A percentile compares a stretch with the other conserved stretches of the same genome.
Evolutionary conservation across 2,888 invertebrate genomes (phyloP).

Genomic region (Drosophila cognata): DNA sequence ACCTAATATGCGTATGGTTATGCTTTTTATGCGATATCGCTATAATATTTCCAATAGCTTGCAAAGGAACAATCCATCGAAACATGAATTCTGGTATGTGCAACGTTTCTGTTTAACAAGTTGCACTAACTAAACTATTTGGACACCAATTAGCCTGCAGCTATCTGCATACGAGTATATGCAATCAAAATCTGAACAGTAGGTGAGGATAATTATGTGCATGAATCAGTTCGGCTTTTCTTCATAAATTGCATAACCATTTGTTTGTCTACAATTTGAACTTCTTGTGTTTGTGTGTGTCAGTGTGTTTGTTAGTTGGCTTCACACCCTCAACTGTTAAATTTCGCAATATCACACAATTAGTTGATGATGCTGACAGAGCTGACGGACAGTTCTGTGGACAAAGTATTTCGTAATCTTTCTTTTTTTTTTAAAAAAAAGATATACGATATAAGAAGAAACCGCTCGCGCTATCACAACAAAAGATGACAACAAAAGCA

Average conservation of each 20-base stretch:
- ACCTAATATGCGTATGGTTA: not conserved
- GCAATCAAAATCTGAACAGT: conserved; percentile 1
- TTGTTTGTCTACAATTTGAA: conserved; percentile 19
- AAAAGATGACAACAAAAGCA: conserved; percentile 74
- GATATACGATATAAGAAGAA: conserved; percentile 20
- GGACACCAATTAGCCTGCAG: not conserved
- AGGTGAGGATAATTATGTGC: conserved; percentile 40
- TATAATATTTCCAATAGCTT: not conserved
- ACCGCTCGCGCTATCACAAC: conserved; percentile 57
- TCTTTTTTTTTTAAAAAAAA: not conserved
- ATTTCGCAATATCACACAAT: conserved; percentile 58
- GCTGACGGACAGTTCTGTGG: conserved; percentile 9
- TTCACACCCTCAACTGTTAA: conserved; percentile 56
- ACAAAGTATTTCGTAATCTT: conserved; percentile 50
- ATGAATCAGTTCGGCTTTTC: conserved; percentile 16
- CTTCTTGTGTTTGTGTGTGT: not conserved
- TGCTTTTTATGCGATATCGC: not conserved
- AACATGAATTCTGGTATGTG: not conserved
- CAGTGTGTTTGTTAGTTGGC: not conserved
- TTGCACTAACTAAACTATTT: not conserved
- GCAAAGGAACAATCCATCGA: too few species aligned
- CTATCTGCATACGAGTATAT: not conserved
- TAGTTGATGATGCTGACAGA: conserved; percentile 52
- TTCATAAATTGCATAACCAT: conserved; percentile 30
- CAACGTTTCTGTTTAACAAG: not conserved